Evolutionary conservation across 2,888 invertebrate genomes (phyloP).

Genomic region (Cloeon dipterum): DNA sequence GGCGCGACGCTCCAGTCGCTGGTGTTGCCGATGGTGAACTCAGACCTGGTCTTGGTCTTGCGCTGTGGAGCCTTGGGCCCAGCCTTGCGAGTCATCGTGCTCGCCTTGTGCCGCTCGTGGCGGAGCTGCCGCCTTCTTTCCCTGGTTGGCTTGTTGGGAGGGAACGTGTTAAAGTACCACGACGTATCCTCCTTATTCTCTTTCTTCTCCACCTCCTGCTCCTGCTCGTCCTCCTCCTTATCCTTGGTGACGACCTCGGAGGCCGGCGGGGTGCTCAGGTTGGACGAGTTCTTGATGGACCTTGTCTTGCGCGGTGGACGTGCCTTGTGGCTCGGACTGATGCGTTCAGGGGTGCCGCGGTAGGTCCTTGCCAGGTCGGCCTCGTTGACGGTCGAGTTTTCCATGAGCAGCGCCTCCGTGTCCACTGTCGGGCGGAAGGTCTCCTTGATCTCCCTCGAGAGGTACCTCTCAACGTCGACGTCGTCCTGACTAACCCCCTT

Average conservation of each 20-base stretch:
- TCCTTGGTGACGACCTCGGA: constrained; percentile 30
- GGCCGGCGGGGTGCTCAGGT: constrained; percentile 11
- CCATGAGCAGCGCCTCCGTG: constrained; percentile 11
- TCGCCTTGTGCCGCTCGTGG: not conserved
- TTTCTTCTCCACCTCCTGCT: constrained; percentile 10
- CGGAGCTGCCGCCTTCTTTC: constrained; percentile 11
- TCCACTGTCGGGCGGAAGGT: constrained; percentile 29
- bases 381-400: constrained; percentile 1
- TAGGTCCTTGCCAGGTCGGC: constrained; percentile 5
- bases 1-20: constrained; percentile 4
- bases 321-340: constrained; percentile 5
- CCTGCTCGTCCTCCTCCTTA: constrained; percentile 23
- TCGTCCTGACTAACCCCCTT: constrained; percentile 64
- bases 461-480: constrained; percentile 52
- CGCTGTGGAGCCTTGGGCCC: constrained; percentile 15
- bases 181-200: no score
- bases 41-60: constrained; percentile 5
- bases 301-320: constrained; percentile 4
- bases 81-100: not conserved
- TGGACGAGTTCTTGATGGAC: not conserved
- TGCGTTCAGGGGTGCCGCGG: constrained; percentile 7
- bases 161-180: constrained; percentile 14
- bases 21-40: not conserved
- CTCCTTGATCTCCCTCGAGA: constrained; percentile 57
- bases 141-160: constrained; percentile 28